phyloP scores from a whole-genome alignment of 2,797 vertebrate genomes.

The Perdix hodgsoniae region DNA sequence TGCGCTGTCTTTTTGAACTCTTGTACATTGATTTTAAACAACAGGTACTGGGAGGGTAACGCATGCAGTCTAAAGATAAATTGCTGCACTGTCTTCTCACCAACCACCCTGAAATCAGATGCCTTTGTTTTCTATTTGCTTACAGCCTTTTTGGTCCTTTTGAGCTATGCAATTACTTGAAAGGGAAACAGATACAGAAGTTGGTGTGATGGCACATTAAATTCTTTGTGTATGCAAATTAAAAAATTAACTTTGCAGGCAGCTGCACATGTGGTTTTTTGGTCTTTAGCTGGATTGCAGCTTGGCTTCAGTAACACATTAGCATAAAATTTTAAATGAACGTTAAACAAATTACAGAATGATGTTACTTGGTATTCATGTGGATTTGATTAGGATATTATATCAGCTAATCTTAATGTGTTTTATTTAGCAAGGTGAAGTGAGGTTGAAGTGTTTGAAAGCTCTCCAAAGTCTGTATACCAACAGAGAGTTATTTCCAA shows the following conservation, averaged over 20 bases:
- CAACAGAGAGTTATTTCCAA: slow-evolving; percentile 97
- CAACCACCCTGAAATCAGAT: neutral
- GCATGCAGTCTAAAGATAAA: neutral
- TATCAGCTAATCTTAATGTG: slow-evolving; percentile 44
- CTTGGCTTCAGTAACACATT: neutral
- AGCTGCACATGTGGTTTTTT: neutral
- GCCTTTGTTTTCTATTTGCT: neutral
- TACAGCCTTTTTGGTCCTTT: neutral
- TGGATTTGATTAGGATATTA: slow-evolving; percentile 36
- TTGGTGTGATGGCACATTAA: neutral
- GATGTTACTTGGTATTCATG: slow-evolving; percentile 30
- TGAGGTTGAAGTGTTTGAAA: slow-evolving; percentile 98
- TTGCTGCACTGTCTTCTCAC: neutral
- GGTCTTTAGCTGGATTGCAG: slow-evolving; percentile 12
- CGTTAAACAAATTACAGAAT: slow-evolving; percentile 14
- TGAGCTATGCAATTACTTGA: neutral
- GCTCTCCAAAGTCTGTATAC: slow-evolving; percentile 98
- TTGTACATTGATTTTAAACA: neutral
- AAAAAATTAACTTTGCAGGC: neutral
- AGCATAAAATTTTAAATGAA: slow-evolving; percentile 12
- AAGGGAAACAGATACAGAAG: neutral
- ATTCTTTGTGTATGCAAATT: neutral
- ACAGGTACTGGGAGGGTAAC: neutral
- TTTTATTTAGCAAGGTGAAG: slow-evolving; percentile 95
- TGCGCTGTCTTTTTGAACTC: neutral